Conservation (phyloP, 2,888 invertebrate species). For the Lithophane semibrunnea region DNA sequence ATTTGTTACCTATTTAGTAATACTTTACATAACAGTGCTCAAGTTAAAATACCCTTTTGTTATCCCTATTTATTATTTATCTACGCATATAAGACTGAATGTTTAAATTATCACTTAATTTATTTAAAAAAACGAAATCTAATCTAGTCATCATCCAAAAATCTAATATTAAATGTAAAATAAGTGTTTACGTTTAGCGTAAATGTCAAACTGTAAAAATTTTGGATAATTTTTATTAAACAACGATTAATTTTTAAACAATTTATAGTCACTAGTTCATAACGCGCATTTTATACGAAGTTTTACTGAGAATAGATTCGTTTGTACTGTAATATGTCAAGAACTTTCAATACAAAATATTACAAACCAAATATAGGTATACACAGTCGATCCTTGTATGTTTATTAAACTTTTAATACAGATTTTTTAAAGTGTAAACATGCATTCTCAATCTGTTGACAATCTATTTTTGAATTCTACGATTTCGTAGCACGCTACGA, state of each 20-base stretch:
- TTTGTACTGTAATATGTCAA: constrained; percentile 41
- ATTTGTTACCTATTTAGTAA: constrained; percentile 55
- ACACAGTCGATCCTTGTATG: neutral
- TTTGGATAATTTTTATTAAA: constrained; percentile 74
- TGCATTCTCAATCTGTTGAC: neutral
- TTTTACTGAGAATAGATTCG: constrained; percentile 64
- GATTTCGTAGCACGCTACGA: constrained; percentile 39
- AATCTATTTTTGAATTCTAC: neutral
- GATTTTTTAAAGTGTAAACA: neutral
- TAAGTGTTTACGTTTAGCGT: constrained; percentile 65
- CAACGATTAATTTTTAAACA: constrained; percentile 79
- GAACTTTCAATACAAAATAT: neutral
- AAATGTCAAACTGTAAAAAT: constrained; percentile 79
- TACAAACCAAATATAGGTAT: neutral
- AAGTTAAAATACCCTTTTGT: constrained; percentile 56
- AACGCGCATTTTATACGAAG: constrained; percentile 77
- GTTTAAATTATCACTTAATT: constrained; percentile 68
- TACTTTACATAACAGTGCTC: constrained; percentile 64
- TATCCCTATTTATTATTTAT: constrained; percentile 63
- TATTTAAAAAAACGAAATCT: constrained; percentile 60
- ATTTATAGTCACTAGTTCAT: constrained; percentile 66
- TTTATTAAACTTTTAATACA: neutral
- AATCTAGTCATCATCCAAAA: constrained; percentile 65
- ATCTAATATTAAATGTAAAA: constrained; percentile 65
- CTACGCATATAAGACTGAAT: constrained; percentile 73